Conservation (phyloP, 2,888 invertebrate species). For the Lacanobia wlatinum region DNA sequence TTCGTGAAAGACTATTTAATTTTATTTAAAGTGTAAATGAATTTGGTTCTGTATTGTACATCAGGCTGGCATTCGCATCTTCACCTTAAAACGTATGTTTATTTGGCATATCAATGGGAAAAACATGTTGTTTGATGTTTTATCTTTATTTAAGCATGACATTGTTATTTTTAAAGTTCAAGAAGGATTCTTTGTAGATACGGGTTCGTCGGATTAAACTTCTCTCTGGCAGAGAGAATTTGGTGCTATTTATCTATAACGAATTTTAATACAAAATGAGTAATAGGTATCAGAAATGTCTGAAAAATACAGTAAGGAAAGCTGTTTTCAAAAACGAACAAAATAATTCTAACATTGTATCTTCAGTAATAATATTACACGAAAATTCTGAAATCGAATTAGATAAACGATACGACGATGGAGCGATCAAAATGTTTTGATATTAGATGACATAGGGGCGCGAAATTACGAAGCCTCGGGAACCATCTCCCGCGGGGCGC, state of each 20-base stretch:
- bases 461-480: constrained; percentile 4
- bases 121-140: background rate
- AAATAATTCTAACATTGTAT: constrained; percentile 15
- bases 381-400: constrained; percentile 32
- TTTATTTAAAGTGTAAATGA: background rate
- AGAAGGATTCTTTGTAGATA: background rate
- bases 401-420: constrained; percentile 37
- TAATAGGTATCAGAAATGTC: background rate
- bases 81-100: background rate
- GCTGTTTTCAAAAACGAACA: background rate
- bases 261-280: background rate
- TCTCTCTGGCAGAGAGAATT: background rate
- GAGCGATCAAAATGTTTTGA: constrained; percentile 53
- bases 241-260: no score
- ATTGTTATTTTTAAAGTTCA: background rate
- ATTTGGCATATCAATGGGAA: background rate
- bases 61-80: background rate
- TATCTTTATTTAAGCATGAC: background rate
- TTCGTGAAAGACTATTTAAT: constrained; percentile 45
- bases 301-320: background rate
- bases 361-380: constrained; percentile 19
- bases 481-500: constrained; percentile 22
- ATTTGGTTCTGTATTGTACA: background rate
- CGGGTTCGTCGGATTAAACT: background rate
- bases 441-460: constrained; percentile 40